phyloP scores from a whole-genome alignment of 2,888 invertebrate genomes.

The Callimorpha dominula region DNA sequence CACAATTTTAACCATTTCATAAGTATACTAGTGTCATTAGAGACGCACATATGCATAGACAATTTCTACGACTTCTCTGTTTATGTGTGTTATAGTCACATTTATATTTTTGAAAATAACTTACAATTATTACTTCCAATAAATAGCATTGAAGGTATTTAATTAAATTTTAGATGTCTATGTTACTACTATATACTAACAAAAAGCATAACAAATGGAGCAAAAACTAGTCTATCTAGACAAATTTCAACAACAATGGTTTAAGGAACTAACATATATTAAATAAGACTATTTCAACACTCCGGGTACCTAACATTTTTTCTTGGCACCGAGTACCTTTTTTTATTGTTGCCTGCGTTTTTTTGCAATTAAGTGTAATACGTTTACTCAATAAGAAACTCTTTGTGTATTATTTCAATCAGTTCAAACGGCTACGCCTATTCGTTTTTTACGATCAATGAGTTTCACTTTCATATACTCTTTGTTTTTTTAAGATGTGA shows the following conservation, averaged over 20 bases:
- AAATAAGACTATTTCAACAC: constrained; percentile 37
- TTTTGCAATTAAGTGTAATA: constrained; percentile 24
- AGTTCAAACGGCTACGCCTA: constrained; percentile 2
- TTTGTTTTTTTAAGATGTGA: constrained; percentile 3
- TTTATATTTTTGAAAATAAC: not conserved
- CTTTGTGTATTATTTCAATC: constrained; percentile 14
- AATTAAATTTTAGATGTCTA: not conserved
- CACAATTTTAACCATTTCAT: constrained; percentile 64
- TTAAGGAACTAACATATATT: constrained; percentile 29
- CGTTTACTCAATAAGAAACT: constrained; percentile 24
- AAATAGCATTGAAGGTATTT: not conserved
- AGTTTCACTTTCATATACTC: constrained; percentile 9
- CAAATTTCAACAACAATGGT: constrained; percentile 33
- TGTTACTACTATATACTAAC: constrained; percentile 25
- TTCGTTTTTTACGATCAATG: constrained; percentile 12
- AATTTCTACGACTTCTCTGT: constrained; percentile 34
- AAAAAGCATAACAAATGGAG: constrained; percentile 31
- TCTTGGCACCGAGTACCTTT: constrained; percentile 17
- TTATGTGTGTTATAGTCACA: constrained; percentile 17
- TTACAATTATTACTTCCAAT: not conserved
- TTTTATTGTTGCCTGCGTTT: constrained; percentile 22
- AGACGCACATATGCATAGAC: constrained; percentile 36
- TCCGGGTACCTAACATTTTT: constrained; percentile 13
- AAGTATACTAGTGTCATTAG: constrained; percentile 60
- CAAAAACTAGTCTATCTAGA: constrained; percentile 29